Evolutionary conservation across 2,797 vertebrate species (phyloP).

Genomic region (Coreius guichenoti): DNA sequence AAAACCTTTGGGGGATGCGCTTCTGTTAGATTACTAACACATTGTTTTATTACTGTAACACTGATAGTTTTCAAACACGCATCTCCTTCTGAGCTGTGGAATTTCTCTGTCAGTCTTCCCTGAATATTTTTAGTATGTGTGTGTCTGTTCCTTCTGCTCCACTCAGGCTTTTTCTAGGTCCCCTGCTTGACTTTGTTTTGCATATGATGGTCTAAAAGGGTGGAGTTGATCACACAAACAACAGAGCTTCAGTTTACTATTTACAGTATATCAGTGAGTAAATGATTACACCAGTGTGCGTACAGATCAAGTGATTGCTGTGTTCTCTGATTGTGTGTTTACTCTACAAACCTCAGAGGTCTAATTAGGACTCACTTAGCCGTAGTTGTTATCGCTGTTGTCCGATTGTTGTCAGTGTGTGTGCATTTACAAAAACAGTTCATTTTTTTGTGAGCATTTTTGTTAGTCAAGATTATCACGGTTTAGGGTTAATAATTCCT

Average conservation of each 20-base stretch:
- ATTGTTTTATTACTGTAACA: slow-evolving; percentile 8
- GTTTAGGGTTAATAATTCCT: neutral
- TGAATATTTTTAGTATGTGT: slow-evolving; percentile 22
- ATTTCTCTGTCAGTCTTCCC: slow-evolving; percentile 36
- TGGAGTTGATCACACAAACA: slow-evolving; percentile 42
- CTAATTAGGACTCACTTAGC: slow-evolving; percentile 39
- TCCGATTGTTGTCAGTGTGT: slow-evolving; percentile 19
- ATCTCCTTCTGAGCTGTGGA: slow-evolving; percentile 2
- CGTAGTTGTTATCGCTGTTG: slow-evolving; percentile 15
- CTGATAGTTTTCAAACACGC: slow-evolving; percentile 3
- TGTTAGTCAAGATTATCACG: slow-evolving; percentile 1
- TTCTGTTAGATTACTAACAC: neutral
- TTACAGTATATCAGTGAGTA: slow-evolving; percentile 48
- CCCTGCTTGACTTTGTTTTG: slow-evolving; percentile 32
- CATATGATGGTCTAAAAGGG: slow-evolving; percentile 35
- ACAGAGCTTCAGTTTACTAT: slow-evolving; percentile 40
- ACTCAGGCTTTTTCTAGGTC: slow-evolving; percentile 18
- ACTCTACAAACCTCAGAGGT: slow-evolving; percentile 45
- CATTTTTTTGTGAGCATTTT: slow-evolving; percentile 12
- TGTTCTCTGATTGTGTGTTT: slow-evolving; percentile 45
- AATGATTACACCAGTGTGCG: slow-evolving; percentile 46
- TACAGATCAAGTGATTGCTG: slow-evolving; percentile 37
- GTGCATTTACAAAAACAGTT: neutral
- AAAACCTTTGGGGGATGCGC: neutral
- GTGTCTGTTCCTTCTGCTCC: slow-evolving; percentile 2